Conservation (phyloP, 2,888 invertebrate species). For the Toxonevra muliebris region DNA sequence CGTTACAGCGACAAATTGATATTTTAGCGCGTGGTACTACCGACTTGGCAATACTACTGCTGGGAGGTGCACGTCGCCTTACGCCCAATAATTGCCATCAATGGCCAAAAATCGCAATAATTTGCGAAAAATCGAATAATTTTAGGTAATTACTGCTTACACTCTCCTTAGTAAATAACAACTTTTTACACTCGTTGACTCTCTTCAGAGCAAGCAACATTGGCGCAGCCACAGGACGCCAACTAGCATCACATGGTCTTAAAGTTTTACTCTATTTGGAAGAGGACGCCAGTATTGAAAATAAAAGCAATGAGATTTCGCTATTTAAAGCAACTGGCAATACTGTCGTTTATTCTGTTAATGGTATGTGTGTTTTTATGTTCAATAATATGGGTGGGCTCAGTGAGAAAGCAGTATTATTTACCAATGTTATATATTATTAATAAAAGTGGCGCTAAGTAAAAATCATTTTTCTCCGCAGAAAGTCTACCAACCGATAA, state of each 20-base stretch:
- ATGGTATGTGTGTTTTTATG: conserved; percentile 49
- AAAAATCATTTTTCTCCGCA: too few relatives aligned
- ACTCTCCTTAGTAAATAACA: not conserved
- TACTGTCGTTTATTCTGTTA: conserved; percentile 67
- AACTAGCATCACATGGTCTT: conserved; percentile 84
- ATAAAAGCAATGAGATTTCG: conserved; percentile 71
- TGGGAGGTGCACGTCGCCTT: conserved; percentile 85
- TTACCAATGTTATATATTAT: not conserved
- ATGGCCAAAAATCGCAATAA: conserved; percentile 81
- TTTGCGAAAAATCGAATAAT: conserved; percentile 76
- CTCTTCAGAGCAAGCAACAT: conserved; percentile 68
- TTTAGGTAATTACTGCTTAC: conserved; percentile 43
- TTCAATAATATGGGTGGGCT: not conserved
- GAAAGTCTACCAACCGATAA: too few relatives aligned
- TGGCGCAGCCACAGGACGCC: conserved; percentile 80
- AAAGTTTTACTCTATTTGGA: conserved; percentile 72
- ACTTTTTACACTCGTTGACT: not conserved
- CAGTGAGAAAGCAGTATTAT: conserved; percentile 5
- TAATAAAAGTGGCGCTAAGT: too few relatives aligned
- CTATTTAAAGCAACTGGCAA: conserved; percentile 75
- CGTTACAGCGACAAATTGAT: conserved; percentile 74
- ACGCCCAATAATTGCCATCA: conserved; percentile 90
- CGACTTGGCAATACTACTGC: conserved; percentile 83
- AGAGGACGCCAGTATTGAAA: conserved; percentile 65
- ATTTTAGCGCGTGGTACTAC: conserved; percentile 84